phyloP scores from a whole-genome alignment of 1,140 invertebrate species.

The Steinernema feltiae region DNA sequence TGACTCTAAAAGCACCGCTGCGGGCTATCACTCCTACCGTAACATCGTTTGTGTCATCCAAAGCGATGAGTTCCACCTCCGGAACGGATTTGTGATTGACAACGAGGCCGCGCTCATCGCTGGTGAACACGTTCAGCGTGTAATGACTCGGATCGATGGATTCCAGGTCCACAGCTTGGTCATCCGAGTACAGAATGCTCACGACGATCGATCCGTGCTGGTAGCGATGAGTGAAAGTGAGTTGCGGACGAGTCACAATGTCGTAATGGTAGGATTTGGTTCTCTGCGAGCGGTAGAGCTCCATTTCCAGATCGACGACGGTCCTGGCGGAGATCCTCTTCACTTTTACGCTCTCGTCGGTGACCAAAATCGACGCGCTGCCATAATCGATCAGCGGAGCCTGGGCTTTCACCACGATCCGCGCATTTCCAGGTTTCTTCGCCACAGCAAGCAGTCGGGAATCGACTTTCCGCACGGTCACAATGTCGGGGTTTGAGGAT shows the following conservation, averaged over 20 bases:
- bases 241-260: neutral
- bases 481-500: neutral
- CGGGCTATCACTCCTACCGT: neutral
- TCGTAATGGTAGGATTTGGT: neutral
- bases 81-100: neutral
- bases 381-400: neutral
- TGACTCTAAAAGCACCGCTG: neutral
- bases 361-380: neutral
- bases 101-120: neutral
- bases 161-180: neutral
- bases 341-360: neutral
- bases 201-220: neutral
- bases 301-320: slow-evolving; percentile 3
- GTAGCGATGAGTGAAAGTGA: neutral
- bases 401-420: neutral
- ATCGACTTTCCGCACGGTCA: neutral
- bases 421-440: neutral
- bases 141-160: neutral
- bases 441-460: neutral
- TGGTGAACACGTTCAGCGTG: neutral
- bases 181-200: neutral
- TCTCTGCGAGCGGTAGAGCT: neutral
- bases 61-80: neutral
- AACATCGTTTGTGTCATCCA: neutral
- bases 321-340: neutral